Evolutionary conservation across 2,113 vertebrate species (phyloP).

Genomic region (Loxodonta africana): DNA sequence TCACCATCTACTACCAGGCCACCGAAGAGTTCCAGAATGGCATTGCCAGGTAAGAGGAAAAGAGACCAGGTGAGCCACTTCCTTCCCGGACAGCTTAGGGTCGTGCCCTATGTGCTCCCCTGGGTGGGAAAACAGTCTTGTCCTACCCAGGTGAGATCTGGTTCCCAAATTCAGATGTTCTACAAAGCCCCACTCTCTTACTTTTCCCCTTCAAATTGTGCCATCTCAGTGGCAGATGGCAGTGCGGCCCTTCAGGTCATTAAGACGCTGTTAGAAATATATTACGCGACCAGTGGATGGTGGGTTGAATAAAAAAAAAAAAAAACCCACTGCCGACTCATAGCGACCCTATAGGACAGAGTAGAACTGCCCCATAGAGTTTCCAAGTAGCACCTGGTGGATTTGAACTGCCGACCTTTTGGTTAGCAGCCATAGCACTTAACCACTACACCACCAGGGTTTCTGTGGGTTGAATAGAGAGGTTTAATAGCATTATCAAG

Average conservation of each 20-base stretch:
- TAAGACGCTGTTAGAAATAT: neutral
- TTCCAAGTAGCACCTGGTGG: too few relatives aligned
- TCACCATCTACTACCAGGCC: conserved; percentile 99
- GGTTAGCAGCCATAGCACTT: too few relatives aligned
- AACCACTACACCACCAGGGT: too few relatives aligned
- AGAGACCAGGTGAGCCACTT: neutral
- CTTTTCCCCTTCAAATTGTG: neutral
- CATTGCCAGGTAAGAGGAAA: conserved; percentile 92
- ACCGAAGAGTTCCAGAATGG: conserved; percentile 97
- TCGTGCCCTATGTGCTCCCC: rapidly evolving
- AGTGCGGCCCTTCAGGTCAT: neutral
- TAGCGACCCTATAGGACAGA: too few relatives aligned
- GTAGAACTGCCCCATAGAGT: too few relatives aligned
- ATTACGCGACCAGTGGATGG: neutral
- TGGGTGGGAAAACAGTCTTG: neutral
- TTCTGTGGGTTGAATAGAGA: neutral
- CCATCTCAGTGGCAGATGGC: neutral
- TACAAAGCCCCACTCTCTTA: too few relatives aligned
- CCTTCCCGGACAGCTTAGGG: neutral
- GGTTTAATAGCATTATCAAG: neutral
- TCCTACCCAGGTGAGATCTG: neutral
- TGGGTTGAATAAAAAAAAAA: neutral
- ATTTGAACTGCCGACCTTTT: too few relatives aligned
- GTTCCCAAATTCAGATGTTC: neutral
- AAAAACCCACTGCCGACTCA: too few relatives aligned